A percentile compares a stretch with the other conserved stretches of the same genome.
Conservation (phyloP, 2,113 vertebrate genomes). For the Ginglymostoma cirratum region DNA sequence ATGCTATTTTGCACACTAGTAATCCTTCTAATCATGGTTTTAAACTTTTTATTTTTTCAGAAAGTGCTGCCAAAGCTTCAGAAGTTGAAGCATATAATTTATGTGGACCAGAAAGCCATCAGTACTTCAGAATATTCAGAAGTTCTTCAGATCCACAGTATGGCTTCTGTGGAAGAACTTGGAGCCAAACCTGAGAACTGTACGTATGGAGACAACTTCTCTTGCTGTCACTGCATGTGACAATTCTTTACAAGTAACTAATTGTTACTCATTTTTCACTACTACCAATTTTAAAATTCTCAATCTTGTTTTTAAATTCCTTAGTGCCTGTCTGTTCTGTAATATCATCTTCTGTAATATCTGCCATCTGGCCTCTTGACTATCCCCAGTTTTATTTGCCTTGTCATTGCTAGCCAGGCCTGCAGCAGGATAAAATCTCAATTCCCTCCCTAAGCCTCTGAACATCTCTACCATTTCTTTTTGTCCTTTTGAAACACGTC, state of each 20-base stretch:
- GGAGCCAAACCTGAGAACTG: constrained; percentile 80
- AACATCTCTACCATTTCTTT: neutral
- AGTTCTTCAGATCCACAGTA: constrained; percentile 71
- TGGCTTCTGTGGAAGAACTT: constrained; percentile 76
- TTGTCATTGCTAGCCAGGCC: no score
- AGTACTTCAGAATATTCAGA: constrained; percentile 72
- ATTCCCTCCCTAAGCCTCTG: no score
- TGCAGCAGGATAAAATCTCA: no score
- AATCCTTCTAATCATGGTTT: neutral
- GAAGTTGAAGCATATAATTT: constrained; percentile 81
- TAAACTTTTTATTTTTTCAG: constrained; percentile 53
- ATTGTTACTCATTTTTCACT: neutral
- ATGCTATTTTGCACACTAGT: no score
- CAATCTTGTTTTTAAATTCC: neutral
- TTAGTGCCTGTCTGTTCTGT: neutral
- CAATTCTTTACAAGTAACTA: neutral
- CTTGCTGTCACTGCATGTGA: neutral
- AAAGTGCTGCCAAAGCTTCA: constrained; percentile 62
- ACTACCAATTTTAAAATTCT: neutral
- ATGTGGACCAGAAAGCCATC: constrained; percentile 73
- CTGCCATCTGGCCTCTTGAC: neutral
- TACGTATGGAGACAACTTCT: constrained; percentile 53
- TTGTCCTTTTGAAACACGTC: neutral
- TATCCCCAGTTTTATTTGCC: neutral
- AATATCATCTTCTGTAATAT: neutral